phyloP scores from a whole-genome alignment of 2,113 vertebrate species.

The Conger conger region DNA sequence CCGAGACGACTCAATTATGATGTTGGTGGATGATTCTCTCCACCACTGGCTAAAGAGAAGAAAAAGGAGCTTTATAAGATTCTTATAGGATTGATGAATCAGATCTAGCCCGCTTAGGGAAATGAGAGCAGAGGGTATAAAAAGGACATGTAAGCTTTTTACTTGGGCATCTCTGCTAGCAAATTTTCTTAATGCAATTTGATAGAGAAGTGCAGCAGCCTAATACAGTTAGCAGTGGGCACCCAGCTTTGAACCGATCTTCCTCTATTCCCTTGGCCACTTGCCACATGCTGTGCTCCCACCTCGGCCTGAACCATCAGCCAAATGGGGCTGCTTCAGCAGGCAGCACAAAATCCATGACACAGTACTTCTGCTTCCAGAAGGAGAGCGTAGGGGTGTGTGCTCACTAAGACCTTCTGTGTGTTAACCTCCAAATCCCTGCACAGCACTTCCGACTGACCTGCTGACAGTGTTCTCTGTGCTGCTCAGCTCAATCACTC shows the following conservation, averaged over 20 bases:
- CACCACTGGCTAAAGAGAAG: neutral
- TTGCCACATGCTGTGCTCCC: slow-evolving; percentile 38
- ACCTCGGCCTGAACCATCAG: slow-evolving; percentile 17
- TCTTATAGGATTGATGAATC: slow-evolving; percentile 39
- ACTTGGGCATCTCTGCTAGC: slow-evolving; percentile 49
- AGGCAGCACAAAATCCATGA: neutral
- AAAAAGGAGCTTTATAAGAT: neutral
- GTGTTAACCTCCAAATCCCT: slow-evolving; percentile 15
- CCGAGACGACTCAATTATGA: neutral
- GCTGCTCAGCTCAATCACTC: slow-evolving; percentile 23
- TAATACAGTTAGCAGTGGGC: slow-evolving; percentile 58
- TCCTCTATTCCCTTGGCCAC: slow-evolving; percentile 41
- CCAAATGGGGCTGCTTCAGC: slow-evolving; percentile 12
- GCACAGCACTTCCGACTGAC: slow-evolving; percentile 39
- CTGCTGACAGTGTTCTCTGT: slow-evolving; percentile 44
- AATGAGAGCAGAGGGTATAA: slow-evolving; percentile 55
- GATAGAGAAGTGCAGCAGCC: slow-evolving; percentile 47
- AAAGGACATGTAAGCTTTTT: slow-evolving; percentile 62
- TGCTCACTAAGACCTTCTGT: neutral
- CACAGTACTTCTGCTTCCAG: slow-evolving; percentile 2
- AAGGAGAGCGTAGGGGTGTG: neutral
- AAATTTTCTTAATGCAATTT: slow-evolving; percentile 75
- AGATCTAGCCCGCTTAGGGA: slow-evolving; percentile 43
- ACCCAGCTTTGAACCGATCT: slow-evolving; percentile 47
- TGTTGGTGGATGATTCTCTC: neutral